phyloP scores from a whole-genome alignment of 2,888 invertebrate genomes.

The Tinea pellionella region DNA sequence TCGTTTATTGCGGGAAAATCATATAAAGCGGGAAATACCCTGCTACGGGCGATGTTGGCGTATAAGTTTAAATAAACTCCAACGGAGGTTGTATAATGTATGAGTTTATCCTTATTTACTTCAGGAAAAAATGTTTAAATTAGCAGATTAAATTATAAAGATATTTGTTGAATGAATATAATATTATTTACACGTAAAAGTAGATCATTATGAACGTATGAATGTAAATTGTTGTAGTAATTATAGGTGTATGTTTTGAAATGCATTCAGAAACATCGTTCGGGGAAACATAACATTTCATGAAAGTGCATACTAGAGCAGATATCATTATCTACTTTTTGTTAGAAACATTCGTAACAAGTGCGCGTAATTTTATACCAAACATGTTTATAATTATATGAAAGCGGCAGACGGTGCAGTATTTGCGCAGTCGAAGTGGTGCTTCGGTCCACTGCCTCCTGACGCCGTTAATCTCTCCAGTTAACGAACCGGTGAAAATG shows the following conservation, averaged over 20 bases:
- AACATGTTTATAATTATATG: neutral
- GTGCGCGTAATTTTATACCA: neutral
- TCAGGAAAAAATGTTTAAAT: neutral
- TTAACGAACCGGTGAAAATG: constrained; percentile 15
- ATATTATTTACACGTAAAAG: neutral
- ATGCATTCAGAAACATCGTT: neutral
- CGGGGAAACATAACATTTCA: neutral
- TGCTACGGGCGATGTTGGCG: too few relatives aligned
- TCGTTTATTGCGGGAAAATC: constrained; percentile 12
- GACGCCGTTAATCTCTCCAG: constrained; percentile 17
- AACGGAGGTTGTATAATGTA: too few relatives aligned
- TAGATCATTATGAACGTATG: neutral
- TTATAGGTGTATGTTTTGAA: neutral
- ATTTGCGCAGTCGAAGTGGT: neutral
- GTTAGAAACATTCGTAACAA: neutral
- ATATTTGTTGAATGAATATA: neutral
- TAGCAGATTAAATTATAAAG: neutral
- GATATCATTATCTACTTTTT: neutral
- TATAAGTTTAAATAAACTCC: too few relatives aligned
- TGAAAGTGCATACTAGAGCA: neutral
- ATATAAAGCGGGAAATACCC: constrained; percentile 1
- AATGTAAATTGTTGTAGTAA: neutral
- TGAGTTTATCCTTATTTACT: neutral
- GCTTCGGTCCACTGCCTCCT: constrained; percentile 15
- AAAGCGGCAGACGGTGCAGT: neutral